Evolutionary conservation across 2,113 vertebrate genomes (phyloP), one percentile per base, ranked within the genome.

Genomic region (Drymodes brunneopygia): DNA sequence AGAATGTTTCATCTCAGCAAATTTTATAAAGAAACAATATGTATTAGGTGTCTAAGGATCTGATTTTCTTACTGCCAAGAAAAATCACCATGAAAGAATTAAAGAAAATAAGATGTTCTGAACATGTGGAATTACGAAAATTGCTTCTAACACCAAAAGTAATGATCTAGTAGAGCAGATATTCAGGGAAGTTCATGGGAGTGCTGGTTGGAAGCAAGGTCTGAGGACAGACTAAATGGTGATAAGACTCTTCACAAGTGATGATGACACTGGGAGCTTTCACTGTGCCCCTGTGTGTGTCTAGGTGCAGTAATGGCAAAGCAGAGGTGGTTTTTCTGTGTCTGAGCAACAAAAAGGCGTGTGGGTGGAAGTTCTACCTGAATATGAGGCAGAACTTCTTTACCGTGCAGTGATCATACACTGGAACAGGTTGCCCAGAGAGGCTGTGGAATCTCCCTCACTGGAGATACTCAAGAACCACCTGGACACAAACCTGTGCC

Each of bases 391-490:
- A 38, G 38, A 38, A 38, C 11, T 72, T 70, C 40, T 57, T 36
- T 17, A 20, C 36, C 24, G 10, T 58, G n/a, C 23, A 11, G 19
- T 45, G 51, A 20, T 18, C 6, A 2, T 1, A 7, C 7, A 14
- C 33, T 5, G 51, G 14, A 65, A 27, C 9, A 31, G 35, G 15
- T 2, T 24, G 15, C 23, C 2, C 51, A n/a, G 44, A 58, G 14
- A 42, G 8, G 51, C 4, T 86, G 71, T 50, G 25, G 44, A 86
- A 17, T 67, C 21, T 42, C 25, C 21, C 9, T 17, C 13, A 5
- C 42, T n/a, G 42, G 35, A 65, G 19, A 35, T 65, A 48, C 0
- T 50, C 44, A 35, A 36, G 44, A 50, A 14, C 4, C 0, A 0
- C 6, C 11, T 12, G 22, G 31, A 36, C 0, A 1, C 4, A 33